These are phyloP conservation scores for Cyprinus carpio DNA, from an alignment of 2,113 vertebrate species.

Conservation along the genomic window DNA sequence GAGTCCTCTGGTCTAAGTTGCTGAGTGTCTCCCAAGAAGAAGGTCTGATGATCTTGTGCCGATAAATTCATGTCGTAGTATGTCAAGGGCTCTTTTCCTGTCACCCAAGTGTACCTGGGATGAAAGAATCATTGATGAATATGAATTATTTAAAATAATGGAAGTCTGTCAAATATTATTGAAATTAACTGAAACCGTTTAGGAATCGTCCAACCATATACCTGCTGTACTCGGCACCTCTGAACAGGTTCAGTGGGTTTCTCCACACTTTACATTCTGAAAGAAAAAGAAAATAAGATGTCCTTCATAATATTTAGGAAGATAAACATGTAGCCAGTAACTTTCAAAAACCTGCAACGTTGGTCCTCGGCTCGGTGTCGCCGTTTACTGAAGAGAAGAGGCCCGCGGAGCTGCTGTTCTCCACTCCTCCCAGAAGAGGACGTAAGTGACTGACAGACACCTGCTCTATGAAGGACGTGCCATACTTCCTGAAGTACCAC, in stretches of 20 bases:
- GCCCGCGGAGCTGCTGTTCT: constrained; percentile 81
- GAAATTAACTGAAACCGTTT: neutral
- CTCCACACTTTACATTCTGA: constrained; percentile 98
- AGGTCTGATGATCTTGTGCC: constrained; percentile 97
- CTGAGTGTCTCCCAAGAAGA: constrained; percentile 95
- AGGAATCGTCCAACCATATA: constrained; percentile 61
- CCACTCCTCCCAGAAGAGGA: constrained; percentile 88
- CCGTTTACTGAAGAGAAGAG: constrained; percentile 81
- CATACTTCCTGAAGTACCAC: constrained; percentile 98
- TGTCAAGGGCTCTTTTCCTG: constrained; percentile 94
- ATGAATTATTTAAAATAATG: too few species aligned
- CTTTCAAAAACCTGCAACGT: constrained; percentile 83
- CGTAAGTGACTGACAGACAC: constrained; percentile 94
- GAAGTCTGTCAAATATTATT: neutral
- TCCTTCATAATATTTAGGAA: neutral
- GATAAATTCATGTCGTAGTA: constrained; percentile 99
- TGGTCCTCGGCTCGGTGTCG: constrained; percentile 86
- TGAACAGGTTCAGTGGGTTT: constrained; percentile 96
- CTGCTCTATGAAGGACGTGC: constrained; percentile 97
- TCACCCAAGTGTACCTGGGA: constrained; percentile 94
- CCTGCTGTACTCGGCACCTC: constrained; percentile 99
- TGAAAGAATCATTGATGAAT: neutral
- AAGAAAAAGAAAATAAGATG: constrained; percentile 39
- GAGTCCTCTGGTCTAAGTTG: constrained; percentile 89
- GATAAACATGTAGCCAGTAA: neutral